These are phyloP conservation scores for Ursus arctos DNA, from an alignment of 2,113 vertebrate species.

Conservation along the genomic window DNA sequence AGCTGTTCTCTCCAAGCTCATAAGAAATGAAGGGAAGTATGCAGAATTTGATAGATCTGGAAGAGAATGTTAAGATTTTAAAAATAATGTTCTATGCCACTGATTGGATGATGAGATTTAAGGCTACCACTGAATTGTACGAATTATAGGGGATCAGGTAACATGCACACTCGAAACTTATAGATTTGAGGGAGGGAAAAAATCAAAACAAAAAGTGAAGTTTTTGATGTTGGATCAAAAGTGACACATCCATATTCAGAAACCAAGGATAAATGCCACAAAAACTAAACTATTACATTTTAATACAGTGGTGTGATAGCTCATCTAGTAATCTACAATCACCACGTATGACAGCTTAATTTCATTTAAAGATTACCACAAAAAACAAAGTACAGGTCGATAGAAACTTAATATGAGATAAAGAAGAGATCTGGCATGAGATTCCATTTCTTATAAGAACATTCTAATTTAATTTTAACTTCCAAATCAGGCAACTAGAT, in stretches of 20 bases:
- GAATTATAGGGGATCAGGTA: conserved; percentile 67
- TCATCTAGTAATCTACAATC: conserved; percentile 39
- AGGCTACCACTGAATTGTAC: conserved; percentile 78
- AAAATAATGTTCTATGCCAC: conserved; percentile 79
- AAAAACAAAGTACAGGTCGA: background rate
- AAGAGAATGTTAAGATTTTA: conserved; percentile 80
- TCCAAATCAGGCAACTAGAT: conserved; percentile 32
- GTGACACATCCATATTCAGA: background rate
- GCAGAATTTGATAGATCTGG: conserved; percentile 80
- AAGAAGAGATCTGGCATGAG: background rate
- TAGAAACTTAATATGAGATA: conserved; percentile 15
- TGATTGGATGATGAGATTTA: conserved; percentile 83
- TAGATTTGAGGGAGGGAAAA: background rate
- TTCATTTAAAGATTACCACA: conserved; percentile 54
- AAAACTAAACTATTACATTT: conserved; percentile 40
- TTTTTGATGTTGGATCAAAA: conserved; percentile 19
- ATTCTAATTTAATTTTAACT: conserved; percentile 48
- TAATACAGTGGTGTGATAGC: background rate
- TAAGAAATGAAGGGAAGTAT: conserved; percentile 84
- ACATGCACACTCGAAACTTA: conserved; percentile 66
- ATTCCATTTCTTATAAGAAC: background rate
- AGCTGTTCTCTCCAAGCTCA: conserved; percentile 82
- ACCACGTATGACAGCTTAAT: background rate
- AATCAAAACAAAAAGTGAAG: conserved; percentile 36
- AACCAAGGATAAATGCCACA: conserved; percentile 34